phyloP scores from a whole-genome alignment of 2,888 invertebrate genomes.

The Therioaphis trifolii region DNA sequence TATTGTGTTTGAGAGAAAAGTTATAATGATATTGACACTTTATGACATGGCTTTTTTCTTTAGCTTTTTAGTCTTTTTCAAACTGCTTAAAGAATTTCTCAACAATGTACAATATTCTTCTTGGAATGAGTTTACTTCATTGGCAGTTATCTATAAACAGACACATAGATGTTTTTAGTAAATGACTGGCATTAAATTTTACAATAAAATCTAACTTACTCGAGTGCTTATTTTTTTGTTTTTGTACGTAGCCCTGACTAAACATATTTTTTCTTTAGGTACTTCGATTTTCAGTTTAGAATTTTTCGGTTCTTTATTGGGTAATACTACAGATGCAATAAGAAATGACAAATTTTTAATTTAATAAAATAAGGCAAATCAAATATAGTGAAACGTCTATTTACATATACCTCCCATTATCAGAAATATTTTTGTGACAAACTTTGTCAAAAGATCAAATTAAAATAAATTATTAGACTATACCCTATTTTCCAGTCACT shows the following conservation, averaged over 20 bases:
- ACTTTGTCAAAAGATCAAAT: no score
- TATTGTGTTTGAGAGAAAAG: constrained; percentile 7
- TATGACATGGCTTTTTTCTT: constrained; percentile 57
- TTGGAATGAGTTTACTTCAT: constrained; percentile 49
- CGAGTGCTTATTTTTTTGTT: constrained; percentile 77
- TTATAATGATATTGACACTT: constrained; percentile 1
- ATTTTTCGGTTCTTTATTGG: constrained; percentile 29
- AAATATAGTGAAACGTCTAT: background rate
- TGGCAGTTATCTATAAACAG: constrained; percentile 41
- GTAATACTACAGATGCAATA: constrained; percentile 4
- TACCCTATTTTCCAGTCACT: no score
- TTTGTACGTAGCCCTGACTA: constrained; percentile 84
- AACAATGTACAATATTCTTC: constrained; percentile 42
- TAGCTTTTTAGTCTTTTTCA: constrained; percentile 50
- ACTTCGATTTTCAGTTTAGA: constrained; percentile 47
- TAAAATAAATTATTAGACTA: no score
- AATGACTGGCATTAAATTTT: background rate
- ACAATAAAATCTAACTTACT: constrained; percentile 65
- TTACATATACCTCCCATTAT: background rate
- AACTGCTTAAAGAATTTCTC: constrained; percentile 51
- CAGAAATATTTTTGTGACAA: no score
- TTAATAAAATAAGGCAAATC: background rate
- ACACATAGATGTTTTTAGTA: constrained; percentile 1
- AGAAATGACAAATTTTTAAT: constrained; percentile 14
- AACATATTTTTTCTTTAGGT: constrained; percentile 72